Conservation (phyloP, 2,113 vertebrate genomes). For the Montifringilla adamsi region DNA sequence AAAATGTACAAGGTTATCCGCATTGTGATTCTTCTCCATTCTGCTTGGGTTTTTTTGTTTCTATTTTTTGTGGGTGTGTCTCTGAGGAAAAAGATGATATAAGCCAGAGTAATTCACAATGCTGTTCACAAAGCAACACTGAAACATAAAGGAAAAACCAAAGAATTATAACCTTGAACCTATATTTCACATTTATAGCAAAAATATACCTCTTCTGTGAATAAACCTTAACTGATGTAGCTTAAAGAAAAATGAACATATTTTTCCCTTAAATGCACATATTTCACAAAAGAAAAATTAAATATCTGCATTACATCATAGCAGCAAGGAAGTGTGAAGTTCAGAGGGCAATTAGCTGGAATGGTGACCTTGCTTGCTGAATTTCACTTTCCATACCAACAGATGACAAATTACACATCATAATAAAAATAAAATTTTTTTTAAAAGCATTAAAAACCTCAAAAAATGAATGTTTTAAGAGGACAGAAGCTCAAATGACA, state of each 20-base stretch:
- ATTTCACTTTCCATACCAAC: not conserved
- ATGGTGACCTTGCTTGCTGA: not conserved
- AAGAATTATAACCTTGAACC: conserved; percentile 6
- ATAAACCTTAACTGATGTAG: not conserved
- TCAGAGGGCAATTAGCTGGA: not conserved
- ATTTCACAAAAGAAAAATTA: conserved; percentile 1
- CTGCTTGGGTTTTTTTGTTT: not conserved
- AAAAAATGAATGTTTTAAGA: not conserved
- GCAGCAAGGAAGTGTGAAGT: not conserved
- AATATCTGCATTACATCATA: not conserved
- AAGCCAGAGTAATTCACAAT: not conserved
- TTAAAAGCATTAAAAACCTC: not conserved
- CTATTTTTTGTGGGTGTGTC: not conserved
- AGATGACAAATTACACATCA: not conserved
- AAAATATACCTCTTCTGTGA: not conserved
- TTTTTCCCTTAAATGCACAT: not conserved
- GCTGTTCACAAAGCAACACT: not conserved
- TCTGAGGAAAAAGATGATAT: not conserved
- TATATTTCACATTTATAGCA: not conserved
- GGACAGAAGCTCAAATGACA: not conserved
- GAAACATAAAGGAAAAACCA: not conserved
- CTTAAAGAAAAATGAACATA: not conserved
- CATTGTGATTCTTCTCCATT: not conserved
- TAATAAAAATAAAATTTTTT: not conserved
- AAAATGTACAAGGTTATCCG: not conserved